A percentile compares a stretch with the other conserved stretches of the same genome.
Conservation (phyloP, 2,888 invertebrate species). For the Iphiclides podalirius region DNA sequence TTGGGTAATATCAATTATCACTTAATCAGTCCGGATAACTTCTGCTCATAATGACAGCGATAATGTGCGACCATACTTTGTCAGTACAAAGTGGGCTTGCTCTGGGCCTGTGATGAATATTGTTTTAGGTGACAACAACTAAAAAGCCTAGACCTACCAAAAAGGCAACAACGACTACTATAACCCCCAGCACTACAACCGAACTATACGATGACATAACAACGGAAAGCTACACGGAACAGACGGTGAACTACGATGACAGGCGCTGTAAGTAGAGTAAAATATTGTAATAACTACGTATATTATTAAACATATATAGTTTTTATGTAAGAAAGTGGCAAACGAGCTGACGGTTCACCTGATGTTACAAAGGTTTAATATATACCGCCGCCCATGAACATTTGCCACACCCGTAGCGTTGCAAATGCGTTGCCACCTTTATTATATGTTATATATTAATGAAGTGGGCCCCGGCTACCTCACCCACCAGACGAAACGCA, state of each 20-base stretch:
- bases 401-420: too few relatives aligned
- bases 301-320: too few relatives aligned
- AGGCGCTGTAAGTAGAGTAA: conserved; percentile 56
- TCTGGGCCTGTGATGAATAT: conserved; percentile 41
- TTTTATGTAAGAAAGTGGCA: too few relatives aligned
- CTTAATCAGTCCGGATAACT: not conserved
- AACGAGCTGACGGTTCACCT: too few relatives aligned
- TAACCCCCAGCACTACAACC: conserved; percentile 51
- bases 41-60: not conserved
- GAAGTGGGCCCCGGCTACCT: too few relatives aligned
- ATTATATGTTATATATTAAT: too few relatives aligned
- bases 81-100: conserved; percentile 27
- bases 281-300: too few relatives aligned
- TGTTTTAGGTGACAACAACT: conserved; percentile 63
- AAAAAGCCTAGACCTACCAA: conserved; percentile 58
- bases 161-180: conserved; percentile 59
- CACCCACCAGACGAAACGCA: too few relatives aligned
- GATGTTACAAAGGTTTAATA: too few relatives aligned
- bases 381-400: too few relatives aligned
- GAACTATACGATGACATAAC: conserved; percentile 60
- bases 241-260: conserved; percentile 55
- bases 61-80: not conserved
- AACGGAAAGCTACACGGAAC: conserved; percentile 60
- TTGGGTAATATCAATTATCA: not conserved
- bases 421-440: too few relatives aligned